Evolutionary conservation across 2,113 vertebrate genomes (phyloP).

Genomic region (Rhinopomastus cyanomelas): DNA sequence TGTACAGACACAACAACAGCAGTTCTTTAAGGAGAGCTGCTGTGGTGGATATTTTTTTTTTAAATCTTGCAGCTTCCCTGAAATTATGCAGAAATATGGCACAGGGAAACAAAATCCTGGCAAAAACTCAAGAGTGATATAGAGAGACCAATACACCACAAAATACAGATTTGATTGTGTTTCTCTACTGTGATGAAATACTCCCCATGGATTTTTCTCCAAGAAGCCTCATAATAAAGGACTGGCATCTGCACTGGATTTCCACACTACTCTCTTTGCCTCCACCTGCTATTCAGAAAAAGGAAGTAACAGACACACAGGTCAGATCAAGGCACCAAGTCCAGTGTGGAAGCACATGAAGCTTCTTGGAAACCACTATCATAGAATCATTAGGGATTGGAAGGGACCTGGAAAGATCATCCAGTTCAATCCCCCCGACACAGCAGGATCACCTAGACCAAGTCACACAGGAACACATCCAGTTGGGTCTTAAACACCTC

Average conservation of each 20-base stretch:
- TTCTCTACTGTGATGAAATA: background rate
- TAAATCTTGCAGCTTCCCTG: background rate
- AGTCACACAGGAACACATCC: no score
- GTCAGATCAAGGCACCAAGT: background rate
- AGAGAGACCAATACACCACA: background rate
- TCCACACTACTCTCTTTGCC: background rate
- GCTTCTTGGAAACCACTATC: background rate
- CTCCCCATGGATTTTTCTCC: background rate
- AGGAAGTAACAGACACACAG: background rate
- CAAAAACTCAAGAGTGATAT: background rate
- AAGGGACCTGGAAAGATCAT: no score
- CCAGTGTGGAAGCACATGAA: background rate
- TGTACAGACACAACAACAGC: background rate
- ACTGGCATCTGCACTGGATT: background rate
- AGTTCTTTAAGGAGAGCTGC: background rate
- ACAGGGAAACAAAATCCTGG: background rate
- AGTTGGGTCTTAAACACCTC: no score
- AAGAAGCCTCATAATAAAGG: background rate
- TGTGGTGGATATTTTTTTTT: background rate
- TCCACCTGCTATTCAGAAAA: background rate
- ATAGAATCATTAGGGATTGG: no score
- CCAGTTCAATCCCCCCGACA: no score
- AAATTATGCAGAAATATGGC: background rate
- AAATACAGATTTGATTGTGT: background rate
- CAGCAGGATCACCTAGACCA: no score